Evolutionary conservation across 1,140 invertebrate genomes (phyloP).

Genomic region (Anastrepha obliqua): DNA sequence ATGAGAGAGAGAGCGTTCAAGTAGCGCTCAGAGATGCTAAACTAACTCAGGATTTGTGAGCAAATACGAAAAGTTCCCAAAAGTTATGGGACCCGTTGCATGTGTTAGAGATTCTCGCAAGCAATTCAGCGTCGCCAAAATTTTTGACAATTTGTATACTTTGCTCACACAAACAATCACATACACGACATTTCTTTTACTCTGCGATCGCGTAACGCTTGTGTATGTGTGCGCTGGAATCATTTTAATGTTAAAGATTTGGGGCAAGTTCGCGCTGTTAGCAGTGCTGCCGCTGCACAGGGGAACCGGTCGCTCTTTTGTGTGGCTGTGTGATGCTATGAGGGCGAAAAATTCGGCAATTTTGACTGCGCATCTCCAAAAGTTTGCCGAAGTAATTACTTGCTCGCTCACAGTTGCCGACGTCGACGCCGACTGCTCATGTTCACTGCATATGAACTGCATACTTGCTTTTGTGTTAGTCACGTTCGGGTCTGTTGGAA

Average conservation of each 20-base stretch:
- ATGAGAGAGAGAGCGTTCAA: not conserved
- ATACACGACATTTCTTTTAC: not conserved
- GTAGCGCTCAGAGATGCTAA: not conserved
- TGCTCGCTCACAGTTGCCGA: not conserved
- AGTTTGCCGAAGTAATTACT: not conserved
- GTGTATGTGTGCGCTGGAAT: not conserved
- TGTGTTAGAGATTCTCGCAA: not conserved
- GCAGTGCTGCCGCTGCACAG: not conserved
- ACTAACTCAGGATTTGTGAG: not conserved
- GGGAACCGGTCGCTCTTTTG: not conserved
- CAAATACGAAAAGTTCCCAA: not conserved
- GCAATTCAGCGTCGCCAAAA: not conserved
- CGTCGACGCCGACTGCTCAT: not conserved
- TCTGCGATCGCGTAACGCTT: not conserved
- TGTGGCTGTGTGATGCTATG: not conserved
- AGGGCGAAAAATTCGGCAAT: not conserved
- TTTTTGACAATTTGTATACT: slow-evolving; percentile 3
- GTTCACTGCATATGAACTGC: not conserved
- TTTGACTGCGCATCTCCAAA: slow-evolving; percentile 18
- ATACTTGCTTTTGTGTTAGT: slow-evolving; percentile 40
- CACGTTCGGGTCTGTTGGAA: slow-evolving; percentile 19
- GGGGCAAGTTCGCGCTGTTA: slow-evolving; percentile 3
- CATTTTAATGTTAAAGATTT: not conserved
- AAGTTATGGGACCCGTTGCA: not conserved
- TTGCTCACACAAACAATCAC: not conserved